Conservation (phyloP, 2,888 invertebrate genomes). For the Pyrrhosoma nymphula region DNA sequence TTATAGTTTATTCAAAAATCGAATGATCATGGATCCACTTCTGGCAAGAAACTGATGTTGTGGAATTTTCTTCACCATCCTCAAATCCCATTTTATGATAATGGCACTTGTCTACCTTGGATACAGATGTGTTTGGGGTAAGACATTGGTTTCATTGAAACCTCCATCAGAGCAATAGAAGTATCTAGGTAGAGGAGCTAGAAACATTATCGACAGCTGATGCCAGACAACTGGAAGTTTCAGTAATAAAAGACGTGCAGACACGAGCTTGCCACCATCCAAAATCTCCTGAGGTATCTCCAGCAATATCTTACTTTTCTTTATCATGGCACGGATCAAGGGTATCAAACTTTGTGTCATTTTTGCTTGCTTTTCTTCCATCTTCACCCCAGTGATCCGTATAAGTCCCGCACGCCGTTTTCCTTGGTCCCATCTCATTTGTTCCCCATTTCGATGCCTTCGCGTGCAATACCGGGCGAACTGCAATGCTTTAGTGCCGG, state of each 20-base stretch:
- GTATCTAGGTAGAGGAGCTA: constrained; percentile 81
- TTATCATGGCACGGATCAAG: not conserved
- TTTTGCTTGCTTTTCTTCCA: not conserved
- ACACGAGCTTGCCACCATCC: constrained; percentile 82
- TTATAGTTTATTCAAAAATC: constrained; percentile 70
- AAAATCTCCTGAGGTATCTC: constrained; percentile 80
- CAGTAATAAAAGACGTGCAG: constrained; percentile 80
- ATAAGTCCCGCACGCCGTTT: too few species aligned
- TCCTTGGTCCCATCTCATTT: too few species aligned
- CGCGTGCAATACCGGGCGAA: too few species aligned
- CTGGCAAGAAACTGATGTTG: constrained; percentile 61
- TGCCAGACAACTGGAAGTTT: constrained; percentile 83
- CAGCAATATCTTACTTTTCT: constrained; percentile 75
- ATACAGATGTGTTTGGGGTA: constrained; percentile 58
- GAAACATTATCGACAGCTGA: constrained; percentile 82
- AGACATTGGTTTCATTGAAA: constrained; percentile 71
- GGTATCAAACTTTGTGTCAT: not conserved
- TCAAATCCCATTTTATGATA: constrained; percentile 55
- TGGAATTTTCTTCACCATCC: not conserved
- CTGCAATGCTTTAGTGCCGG: too few species aligned
- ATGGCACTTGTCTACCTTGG: constrained; percentile 73
- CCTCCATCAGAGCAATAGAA: constrained; percentile 80
- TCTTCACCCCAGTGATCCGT: too few species aligned
- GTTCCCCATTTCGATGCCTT: too few species aligned
- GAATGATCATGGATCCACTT: constrained; percentile 69